A percentile compares a stretch with the other conserved stretches of the same genome.
Evolutionary conservation across 2,113 vertebrate genomes (phyloP).

Genomic region (Hylia prasina): DNA sequence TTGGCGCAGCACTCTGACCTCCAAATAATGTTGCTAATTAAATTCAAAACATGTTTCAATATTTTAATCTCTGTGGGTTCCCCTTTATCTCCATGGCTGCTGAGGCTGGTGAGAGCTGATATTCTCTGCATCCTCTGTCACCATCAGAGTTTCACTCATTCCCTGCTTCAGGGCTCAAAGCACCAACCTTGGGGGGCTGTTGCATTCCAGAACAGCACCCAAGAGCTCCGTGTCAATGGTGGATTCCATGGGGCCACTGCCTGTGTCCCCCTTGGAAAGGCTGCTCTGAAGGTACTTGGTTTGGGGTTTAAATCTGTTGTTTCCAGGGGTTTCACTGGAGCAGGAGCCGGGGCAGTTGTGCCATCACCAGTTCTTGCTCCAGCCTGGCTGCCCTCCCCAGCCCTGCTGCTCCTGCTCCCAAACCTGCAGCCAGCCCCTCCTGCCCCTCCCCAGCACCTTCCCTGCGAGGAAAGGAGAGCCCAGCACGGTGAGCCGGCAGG

Average conservation of each 20-base stretch:
- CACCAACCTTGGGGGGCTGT: neutral
- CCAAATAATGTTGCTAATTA: neutral
- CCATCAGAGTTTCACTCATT: neutral
- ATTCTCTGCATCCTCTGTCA: neutral
- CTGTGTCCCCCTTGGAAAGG: neutral
- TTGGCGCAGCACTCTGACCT: neutral
- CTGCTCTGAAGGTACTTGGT: neutral
- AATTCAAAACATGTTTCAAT: neutral
- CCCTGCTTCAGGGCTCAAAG: neutral
- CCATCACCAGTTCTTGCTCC: neutral
- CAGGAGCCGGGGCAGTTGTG: neutral
- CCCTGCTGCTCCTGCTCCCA: neutral
- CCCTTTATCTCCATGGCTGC: neutral
- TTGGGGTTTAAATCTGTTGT: neutral
- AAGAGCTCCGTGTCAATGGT: accelerated
- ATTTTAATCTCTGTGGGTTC: neutral
- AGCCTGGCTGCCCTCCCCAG: neutral
- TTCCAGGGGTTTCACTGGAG: neutral
- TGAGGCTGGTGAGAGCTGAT: neutral
- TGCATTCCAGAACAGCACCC: neutral
- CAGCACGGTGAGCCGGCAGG: neutral
- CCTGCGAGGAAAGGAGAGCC: neutral
- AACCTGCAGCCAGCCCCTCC: neutral
- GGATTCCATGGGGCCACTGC: neutral
- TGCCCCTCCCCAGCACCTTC: neutral